These are phyloP conservation scores for Bombus sibiricus DNA, from an alignment of 1,140 invertebrate species.

Conservation along the genomic window DNA sequence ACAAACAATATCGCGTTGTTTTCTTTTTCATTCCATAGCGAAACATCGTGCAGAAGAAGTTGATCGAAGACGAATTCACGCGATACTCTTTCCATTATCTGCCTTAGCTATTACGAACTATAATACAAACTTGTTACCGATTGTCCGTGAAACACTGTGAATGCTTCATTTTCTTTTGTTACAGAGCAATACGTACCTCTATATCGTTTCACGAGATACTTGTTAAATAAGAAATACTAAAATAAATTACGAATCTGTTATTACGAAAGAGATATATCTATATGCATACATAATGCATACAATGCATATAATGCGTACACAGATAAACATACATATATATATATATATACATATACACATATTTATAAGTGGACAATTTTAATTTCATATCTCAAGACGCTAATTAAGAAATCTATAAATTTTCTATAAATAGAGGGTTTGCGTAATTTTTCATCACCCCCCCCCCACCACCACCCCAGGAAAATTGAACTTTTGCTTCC, in stretches of 20 bases:
- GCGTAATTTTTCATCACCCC: background rate
- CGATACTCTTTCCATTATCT: conserved; percentile 9
- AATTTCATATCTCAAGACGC: background rate
- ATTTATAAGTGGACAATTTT: conserved; percentile 22
- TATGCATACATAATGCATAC: conserved; percentile 10
- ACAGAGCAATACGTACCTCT: conserved; percentile 25
- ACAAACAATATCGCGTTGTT: background rate
- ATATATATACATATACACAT: background rate
- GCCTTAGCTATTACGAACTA: conserved; percentile 13
- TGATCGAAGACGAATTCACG: background rate
- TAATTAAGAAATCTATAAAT: conserved; percentile 9
- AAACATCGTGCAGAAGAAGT: background rate
- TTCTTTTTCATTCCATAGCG: background rate
- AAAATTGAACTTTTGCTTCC: background rate
- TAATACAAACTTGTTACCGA: background rate
- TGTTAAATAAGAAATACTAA: conserved; percentile 14
- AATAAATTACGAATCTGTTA: conserved; percentile 32
- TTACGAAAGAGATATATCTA: conserved; percentile 41
- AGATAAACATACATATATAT: background rate
- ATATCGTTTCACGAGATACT: conserved; percentile 17
- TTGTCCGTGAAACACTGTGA: background rate
- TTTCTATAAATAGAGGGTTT: background rate
- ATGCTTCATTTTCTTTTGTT: conserved; percentile 27
- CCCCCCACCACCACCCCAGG: fast-evolving
- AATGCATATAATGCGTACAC: conserved; percentile 36